These are phyloP conservation scores for Lycaon pictus DNA, from an alignment of 2,113 vertebrate species.

Conservation along the genomic window DNA sequence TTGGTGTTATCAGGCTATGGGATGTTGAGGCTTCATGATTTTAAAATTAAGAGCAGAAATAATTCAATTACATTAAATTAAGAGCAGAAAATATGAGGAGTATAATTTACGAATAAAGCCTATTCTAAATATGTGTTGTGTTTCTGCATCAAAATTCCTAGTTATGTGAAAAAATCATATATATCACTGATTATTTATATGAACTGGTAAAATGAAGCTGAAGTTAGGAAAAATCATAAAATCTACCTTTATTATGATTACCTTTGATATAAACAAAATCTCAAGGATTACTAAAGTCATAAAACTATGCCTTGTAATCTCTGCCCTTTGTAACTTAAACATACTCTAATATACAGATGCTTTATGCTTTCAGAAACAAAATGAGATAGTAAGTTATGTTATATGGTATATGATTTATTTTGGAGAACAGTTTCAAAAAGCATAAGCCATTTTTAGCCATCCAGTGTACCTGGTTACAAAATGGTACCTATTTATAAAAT, in stretches of 20 bases:
- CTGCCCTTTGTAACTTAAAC: neutral
- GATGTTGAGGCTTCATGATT: neutral
- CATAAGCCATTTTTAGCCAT: neutral
- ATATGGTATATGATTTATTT: neutral
- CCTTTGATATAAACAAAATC: neutral
- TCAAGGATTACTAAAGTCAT: neutral
- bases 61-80: neutral
- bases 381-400: neutral
- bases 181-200: neutral
- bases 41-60: slow-evolving; percentile 17
- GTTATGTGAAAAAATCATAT: neutral
- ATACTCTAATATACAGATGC: neutral
- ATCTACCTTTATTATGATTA: neutral
- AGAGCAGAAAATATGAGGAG: neutral
- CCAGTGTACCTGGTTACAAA: neutral
- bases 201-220: neutral
- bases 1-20: neutral
- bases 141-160: slow-evolving; percentile 24
- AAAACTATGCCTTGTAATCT: neutral
- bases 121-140: neutral
- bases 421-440: neutral
- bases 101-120: neutral
- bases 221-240: neutral
- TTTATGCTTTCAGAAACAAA: slow-evolving; percentile 49
- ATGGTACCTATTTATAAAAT: neutral